Evolutionary conservation across 2,888 invertebrate genomes (phyloP).

Genomic region (Dicranocentrus wangi): DNA sequence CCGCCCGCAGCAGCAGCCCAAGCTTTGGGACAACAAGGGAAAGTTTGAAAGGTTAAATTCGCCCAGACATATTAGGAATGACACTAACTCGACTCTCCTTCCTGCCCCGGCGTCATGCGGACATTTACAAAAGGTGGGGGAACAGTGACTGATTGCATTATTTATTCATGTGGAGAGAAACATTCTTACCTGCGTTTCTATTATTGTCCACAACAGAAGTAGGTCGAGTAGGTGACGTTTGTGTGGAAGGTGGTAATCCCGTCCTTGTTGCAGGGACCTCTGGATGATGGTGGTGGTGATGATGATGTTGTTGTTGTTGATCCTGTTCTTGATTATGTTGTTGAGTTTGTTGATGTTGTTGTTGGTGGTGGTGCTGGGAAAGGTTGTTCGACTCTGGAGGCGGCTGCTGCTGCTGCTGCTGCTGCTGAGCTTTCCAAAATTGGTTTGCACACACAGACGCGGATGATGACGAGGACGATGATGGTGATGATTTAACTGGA

Average conservation of each 20-base stretch:
- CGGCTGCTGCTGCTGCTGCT: not conserved
- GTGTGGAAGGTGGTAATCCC: conserved; percentile 36
- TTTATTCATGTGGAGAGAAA: conserved; percentile 49
- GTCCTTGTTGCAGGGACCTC: conserved; percentile 22
- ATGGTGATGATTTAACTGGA: conserved; percentile 20
- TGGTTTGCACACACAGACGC: conserved; percentile 3
- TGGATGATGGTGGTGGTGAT: conserved; percentile 13
- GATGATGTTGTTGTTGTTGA: not conserved
- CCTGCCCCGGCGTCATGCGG: conserved; percentile 49
- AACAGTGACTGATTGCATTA: conserved; percentile 49
- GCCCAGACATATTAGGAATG: conserved; percentile 55
- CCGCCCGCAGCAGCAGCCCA: too few species aligned
- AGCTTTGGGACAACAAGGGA: too few species aligned
- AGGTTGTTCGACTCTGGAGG: conserved; percentile 8
- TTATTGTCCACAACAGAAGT: conserved; percentile 60
- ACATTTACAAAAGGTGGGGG: conserved; percentile 27
- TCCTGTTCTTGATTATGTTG: conserved; percentile 10
- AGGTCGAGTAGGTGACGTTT: conserved; percentile 54
- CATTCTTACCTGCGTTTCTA: conserved; percentile 61
- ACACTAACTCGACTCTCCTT: conserved; percentile 37
- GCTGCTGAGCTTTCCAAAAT: conserved; percentile 38
- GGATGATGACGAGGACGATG: too few species aligned
- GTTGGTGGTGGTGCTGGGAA: too few species aligned
- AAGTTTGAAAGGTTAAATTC: conserved; percentile 23
- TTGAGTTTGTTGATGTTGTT: not conserved